Evolutionary conservation across 2,888 invertebrate genomes (phyloP).

Genomic region (Dexiosoma caninum): DNA sequence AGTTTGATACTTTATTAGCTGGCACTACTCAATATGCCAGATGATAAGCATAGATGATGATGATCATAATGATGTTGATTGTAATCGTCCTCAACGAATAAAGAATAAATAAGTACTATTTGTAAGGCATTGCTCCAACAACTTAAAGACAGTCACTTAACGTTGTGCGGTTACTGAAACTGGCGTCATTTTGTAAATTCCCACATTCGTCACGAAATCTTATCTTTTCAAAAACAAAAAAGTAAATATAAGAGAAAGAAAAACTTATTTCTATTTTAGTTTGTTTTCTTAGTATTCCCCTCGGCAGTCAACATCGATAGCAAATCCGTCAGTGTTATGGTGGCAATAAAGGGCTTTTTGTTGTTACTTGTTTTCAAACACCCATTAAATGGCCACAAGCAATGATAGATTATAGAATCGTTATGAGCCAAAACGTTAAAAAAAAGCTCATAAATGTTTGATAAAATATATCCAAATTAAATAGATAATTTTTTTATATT

Average conservation of each 20-base stretch:
- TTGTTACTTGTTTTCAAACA: constrained; percentile 60
- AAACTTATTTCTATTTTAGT: constrained; percentile 1
- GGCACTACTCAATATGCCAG: constrained; percentile 41
- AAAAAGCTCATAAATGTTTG: constrained; percentile 55
- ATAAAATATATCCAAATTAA: constrained; percentile 61
- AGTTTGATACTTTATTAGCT: constrained; percentile 53
- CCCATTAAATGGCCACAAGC: constrained; percentile 62
- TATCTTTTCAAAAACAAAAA: constrained; percentile 28
- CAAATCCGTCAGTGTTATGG: constrained; percentile 30
- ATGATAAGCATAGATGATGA: constrained; percentile 37
- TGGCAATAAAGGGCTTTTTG: constrained; percentile 61
- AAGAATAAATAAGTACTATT: neutral
- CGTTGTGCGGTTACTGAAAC: constrained; percentile 42
- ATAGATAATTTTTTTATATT: constrained; percentile 50
- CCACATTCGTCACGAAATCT: constrained; percentile 68
- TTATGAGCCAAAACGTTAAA: constrained; percentile 33
- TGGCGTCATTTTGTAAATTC: constrained; percentile 67
- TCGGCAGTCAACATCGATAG: constrained; percentile 10
- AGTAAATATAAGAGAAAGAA: neutral
- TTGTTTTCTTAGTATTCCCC: constrained; percentile 37
- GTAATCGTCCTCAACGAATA: constrained; percentile 43
- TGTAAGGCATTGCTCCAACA: constrained; percentile 1
- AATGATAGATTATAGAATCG: constrained; percentile 62
- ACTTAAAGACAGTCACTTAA: constrained; percentile 38
- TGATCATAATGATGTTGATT: constrained; percentile 16